A percentile compares a stretch with the other conserved stretches of the same genome.
Evolutionary conservation across 2,888 invertebrate genomes (phyloP).

Genomic region (Arenicola marina): DNA sequence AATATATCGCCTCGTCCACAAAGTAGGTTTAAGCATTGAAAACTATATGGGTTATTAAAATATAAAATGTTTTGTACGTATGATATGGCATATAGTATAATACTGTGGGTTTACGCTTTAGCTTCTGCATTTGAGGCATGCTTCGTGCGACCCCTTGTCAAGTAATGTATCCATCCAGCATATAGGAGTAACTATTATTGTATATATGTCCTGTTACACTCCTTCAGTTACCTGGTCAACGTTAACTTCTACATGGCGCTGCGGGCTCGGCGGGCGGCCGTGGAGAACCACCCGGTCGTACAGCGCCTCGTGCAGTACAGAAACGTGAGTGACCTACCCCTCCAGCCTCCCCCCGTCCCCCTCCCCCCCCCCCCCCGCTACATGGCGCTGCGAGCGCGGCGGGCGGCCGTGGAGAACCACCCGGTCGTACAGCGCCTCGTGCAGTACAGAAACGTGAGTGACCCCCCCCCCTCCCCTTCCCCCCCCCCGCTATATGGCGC

Average conservation of each 20-base stretch:
- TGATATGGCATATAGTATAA: too few species aligned
- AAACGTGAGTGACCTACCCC: constrained; percentile 47
- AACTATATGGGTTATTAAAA: too few species aligned
- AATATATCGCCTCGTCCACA: too few species aligned
- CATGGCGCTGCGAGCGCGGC: constrained; percentile 79
- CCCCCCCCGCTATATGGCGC: constrained; percentile 79
- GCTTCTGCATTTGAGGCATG: too few species aligned
- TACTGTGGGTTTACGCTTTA: too few species aligned
- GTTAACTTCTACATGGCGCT: constrained; percentile 83
- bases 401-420: constrained; percentile 76
- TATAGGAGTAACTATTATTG: neutral
- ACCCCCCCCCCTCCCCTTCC: too few species aligned
- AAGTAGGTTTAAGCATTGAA: too few species aligned
- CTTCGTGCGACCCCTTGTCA: too few species aligned
- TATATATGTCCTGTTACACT: neutral
- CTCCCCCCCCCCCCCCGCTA: too few species aligned
- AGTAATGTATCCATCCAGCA: neutral
- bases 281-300: constrained; percentile 86
- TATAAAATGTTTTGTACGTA: too few species aligned
- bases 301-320: constrained; percentile 79
- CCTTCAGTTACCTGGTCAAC: constrained; percentile 81
- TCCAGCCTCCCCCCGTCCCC: too few species aligned
- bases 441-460: constrained; percentile 69
- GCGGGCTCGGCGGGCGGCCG: constrained; percentile 74
- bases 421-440: constrained; percentile 86